A percentile compares a stretch with the other conserved stretches of the same genome.
Evolutionary conservation across 2,888 invertebrate genomes (phyloP).

Genomic region (Cylindroiulus punctatus): DNA sequence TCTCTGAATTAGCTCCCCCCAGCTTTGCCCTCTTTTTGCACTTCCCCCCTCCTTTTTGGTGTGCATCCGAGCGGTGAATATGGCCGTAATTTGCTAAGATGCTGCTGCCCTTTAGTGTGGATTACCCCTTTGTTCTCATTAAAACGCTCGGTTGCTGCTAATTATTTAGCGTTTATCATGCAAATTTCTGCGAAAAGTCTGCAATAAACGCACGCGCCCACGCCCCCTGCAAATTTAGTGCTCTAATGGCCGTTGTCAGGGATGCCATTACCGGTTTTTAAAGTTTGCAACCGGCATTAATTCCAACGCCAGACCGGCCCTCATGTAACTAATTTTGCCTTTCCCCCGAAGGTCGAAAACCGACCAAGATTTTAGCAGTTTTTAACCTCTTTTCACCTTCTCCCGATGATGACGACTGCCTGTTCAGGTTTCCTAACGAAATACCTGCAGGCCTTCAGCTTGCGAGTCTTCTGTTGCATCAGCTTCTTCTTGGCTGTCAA

Average conservation of each 20-base stretch:
- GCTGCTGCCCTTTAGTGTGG: background rate
- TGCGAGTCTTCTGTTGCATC: background rate
- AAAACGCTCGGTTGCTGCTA: slow-evolving; percentile 22
- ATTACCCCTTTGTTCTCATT: background rate
- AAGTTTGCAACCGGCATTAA: slow-evolving; percentile 1
- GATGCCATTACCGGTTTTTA: background rate
- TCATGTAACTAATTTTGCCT: background rate
- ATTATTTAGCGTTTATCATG: slow-evolving; percentile 27
- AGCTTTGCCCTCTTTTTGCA: background rate
- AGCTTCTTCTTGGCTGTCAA: no score
- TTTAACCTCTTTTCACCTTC: slow-evolving; percentile 39
- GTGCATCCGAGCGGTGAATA: background rate
- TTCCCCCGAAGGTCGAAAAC: background rate
- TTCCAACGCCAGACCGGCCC: background rate
- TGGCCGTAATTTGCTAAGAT: slow-evolving; percentile 9
- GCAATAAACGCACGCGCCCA: slow-evolving; percentile 3
- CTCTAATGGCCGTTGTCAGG: background rate
- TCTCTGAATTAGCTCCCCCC: background rate
- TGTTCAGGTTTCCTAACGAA: background rate
- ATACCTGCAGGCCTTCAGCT: background rate
- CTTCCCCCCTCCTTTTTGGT: background rate
- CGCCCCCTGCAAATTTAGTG: background rate
- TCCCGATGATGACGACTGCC: background rate
- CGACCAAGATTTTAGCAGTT: background rate
- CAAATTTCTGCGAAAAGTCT: slow-evolving; percentile 17